These are phyloP conservation scores for Acromyrmex heyeri DNA, from an alignment of 1,140 invertebrate genomes.

Conservation along the genomic window DNA sequence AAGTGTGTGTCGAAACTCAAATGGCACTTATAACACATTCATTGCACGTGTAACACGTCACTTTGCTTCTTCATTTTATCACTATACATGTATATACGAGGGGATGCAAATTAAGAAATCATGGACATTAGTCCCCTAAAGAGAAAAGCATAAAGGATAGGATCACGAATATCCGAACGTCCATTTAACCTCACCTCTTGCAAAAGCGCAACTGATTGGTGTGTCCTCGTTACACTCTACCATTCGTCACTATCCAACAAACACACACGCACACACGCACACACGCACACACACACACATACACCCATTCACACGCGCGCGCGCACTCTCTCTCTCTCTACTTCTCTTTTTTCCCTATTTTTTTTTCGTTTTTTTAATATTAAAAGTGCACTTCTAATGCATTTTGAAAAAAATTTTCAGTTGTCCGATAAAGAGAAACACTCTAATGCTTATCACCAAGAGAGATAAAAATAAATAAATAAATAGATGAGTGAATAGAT, in stretches of 20 bases:
- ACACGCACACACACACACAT: background rate
- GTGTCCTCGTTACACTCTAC: conserved; percentile 47
- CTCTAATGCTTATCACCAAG: background rate
- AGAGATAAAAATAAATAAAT: conserved; percentile 19
- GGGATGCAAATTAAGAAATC: background rate
- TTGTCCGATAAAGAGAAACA: background rate
- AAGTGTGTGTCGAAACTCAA: conserved; percentile 13
- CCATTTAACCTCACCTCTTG: conserved; percentile 39
- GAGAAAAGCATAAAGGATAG: background rate
- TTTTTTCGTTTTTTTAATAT: background rate
- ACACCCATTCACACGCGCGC: too few relatives aligned
- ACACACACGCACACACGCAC: background rate
- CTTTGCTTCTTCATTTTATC: conserved; percentile 13
- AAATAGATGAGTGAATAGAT: background rate
- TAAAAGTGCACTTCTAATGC: background rate
- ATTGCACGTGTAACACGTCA: conserved; percentile 43
- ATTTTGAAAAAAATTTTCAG: background rate
- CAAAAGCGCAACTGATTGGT: conserved; percentile 49
- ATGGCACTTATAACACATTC: conserved; percentile 42
- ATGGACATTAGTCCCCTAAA: background rate
- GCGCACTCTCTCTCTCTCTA: background rate
- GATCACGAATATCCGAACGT: conserved; percentile 1
- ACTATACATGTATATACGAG: background rate
- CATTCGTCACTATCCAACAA: conserved; percentile 18
- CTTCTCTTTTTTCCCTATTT: background rate